Evolutionary conservation across 2,888 invertebrate species (phyloP).

Genomic region (Leptarthrus brevirostris): DNA sequence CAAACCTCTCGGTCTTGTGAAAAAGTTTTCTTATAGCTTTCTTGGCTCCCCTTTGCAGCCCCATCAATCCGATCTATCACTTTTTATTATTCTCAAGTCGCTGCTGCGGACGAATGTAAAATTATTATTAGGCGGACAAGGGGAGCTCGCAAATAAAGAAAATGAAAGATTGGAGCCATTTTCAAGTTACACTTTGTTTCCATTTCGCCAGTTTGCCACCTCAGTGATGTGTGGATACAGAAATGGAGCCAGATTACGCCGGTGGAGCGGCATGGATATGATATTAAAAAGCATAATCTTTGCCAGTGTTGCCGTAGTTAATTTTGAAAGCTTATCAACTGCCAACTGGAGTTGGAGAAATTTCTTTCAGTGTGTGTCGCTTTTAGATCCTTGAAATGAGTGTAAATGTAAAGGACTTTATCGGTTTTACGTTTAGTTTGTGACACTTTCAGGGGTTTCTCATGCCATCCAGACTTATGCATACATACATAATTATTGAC

Average conservation of each 20-base stretch:
- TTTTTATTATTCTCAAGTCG: slow-evolving; percentile 10
- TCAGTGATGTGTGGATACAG: slow-evolving; percentile 3
- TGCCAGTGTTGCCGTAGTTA: slow-evolving; percentile 5
- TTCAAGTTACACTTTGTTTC: slow-evolving; percentile 32
- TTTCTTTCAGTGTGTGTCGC: too few relatives aligned
- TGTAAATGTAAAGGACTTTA: too few relatives aligned
- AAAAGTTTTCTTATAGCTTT: slow-evolving; percentile 18
- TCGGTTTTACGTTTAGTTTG: too few relatives aligned
- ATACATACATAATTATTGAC: too few relatives aligned
- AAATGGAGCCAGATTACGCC: not conserved
- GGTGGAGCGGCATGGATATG: not conserved
- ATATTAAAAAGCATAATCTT: not conserved
- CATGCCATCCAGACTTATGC: too few relatives aligned
- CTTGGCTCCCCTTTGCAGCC: not conserved
- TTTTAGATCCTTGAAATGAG: too few relatives aligned
- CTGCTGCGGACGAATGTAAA: slow-evolving; percentile 1
- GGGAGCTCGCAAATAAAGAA: not conserved
- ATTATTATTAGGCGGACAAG: slow-evolving; percentile 10
- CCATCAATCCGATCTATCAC: slow-evolving; percentile 16
- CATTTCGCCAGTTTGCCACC: slow-evolving; percentile 1
- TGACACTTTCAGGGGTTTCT: too few relatives aligned
- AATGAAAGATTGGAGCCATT: slow-evolving; percentile 40
- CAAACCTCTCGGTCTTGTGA: not conserved
- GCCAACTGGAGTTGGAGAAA: too few relatives aligned
- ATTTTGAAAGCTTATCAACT: too few relatives aligned